Base-by-base conservation (phyloP, 1,140 invertebrate species). In the Steinernema feltiae region DNA sequence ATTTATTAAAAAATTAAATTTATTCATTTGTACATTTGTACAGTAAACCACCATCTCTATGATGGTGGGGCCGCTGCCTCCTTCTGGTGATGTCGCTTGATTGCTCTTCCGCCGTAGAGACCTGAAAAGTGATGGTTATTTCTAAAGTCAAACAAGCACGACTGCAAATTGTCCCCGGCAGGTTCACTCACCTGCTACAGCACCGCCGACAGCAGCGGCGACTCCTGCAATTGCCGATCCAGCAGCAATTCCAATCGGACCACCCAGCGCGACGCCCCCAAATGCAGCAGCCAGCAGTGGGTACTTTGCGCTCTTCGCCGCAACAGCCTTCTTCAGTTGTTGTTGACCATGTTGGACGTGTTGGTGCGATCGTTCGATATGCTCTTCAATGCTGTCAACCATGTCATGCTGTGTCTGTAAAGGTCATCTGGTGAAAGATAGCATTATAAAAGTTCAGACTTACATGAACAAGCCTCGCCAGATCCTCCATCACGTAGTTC, bases 281-380 rank as follows among this genome's bases (percentile, higher is more conserved):
- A 82, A 76, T 1, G 76, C 80, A 24, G 80, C 81, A 1, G 79
- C 81, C 21, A 79, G 48, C 30, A 70, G 31, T 18, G 78, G 71
- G 31, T 83, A 83, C 46, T 81, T 82, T 0, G 81, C 81, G n/a
- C 75, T 79, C 69, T 83, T 84, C n/a, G 69, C 74, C n/a, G 71
- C 72, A 1, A 82, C 82, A 21, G 81, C 81, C 41, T 82, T 79
- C 30, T 80, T 82, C 70, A 82, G 46, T 30, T 83, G 73, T 32
- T 77, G 76, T 31, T 81, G 72, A 70, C 82, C 81, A 18, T 32
- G 1, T 17, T 82, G 69, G 2, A 83, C 79, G 48, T 82, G 76
- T 29, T 75, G 71, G n/a, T 32, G 70, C 15, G 81, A 71, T 31
- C 72, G 48, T 63, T 83, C 81, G 2, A 83, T 77, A 15, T 83